A percentile compares a stretch with the other conserved stretches of the same genome.
These are phyloP conservation scores for Trachymyrmex cornetzi DNA, from an alignment of 1,140 invertebrate species.

Conservation along the genomic window DNA sequence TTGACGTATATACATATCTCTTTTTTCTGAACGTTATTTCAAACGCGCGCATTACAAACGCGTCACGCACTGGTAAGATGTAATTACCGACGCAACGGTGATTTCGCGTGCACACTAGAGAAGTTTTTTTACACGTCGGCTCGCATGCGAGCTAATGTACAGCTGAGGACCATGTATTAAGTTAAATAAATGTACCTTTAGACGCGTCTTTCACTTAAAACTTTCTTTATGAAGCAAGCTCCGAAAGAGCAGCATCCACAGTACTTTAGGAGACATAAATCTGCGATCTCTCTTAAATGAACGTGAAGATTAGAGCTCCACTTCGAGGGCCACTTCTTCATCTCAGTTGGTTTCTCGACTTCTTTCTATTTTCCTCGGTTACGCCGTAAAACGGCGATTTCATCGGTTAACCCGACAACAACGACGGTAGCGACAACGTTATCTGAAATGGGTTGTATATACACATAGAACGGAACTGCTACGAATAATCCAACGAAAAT, in stretches of 20 bases:
- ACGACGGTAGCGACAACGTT: conserved; percentile 1
- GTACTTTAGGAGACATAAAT: neutral
- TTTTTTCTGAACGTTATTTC: conserved; percentile 24
- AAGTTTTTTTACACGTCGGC: conserved; percentile 25
- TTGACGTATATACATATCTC: neutral
- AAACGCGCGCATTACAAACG: conserved; percentile 61
- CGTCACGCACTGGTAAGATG: conserved; percentile 71
- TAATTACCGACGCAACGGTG: conserved; percentile 71
- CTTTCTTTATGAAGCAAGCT: conserved; percentile 1
- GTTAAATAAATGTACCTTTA: conserved; percentile 37
- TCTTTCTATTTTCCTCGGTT: conserved; percentile 17
- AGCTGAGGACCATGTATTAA: conserved; percentile 26
- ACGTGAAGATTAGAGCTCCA: neutral
- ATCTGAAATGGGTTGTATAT: conserved; percentile 41
- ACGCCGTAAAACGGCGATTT: conserved; percentile 25
- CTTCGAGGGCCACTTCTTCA: neutral
- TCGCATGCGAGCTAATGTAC: neutral
- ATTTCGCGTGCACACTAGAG: conserved; percentile 42
- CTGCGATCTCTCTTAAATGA: neutral
- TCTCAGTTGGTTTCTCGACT: conserved; percentile 20
- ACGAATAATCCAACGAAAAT: conserved; percentile 47
- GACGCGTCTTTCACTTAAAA: conserved; percentile 39
- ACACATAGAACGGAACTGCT: conserved; percentile 11
- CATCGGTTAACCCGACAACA: conserved; percentile 28
- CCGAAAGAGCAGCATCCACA: neutral